A percentile compares a stretch with the other conserved stretches of the same genome.
Conservation (phyloP, 2,888 invertebrate species). For the Brenthis ino region DNA sequence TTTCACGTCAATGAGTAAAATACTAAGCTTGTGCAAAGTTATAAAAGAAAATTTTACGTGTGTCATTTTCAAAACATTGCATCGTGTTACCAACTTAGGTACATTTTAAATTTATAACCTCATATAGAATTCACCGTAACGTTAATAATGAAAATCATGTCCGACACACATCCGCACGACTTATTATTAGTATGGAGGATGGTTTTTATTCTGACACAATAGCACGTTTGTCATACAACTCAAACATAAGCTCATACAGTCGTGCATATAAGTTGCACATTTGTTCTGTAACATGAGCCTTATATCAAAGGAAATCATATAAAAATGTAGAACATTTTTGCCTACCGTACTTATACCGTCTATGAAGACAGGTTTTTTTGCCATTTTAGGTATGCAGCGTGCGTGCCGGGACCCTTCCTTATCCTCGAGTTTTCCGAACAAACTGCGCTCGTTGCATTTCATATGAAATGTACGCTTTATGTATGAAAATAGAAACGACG, state of each 20-base stretch:
- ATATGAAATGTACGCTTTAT: slow-evolving; percentile 45
- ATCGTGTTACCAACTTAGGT: no score
- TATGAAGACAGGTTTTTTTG: slow-evolving; percentile 57
- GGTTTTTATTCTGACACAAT: slow-evolving; percentile 32
- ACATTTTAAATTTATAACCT: background rate
- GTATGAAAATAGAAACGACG: slow-evolving; percentile 24
- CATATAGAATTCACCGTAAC: background rate
- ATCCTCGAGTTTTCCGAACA: slow-evolving; percentile 56
- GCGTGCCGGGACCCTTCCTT: slow-evolving; percentile 55
- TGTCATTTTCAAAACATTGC: no score
- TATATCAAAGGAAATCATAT: slow-evolving; percentile 26
- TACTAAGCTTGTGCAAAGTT: no score
- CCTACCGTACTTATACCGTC: slow-evolving; percentile 44
- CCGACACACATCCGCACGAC: slow-evolving; percentile 27
- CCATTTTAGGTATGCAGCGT: slow-evolving; percentile 63
- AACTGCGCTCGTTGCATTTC: slow-evolving; percentile 66
- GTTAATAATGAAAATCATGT: slow-evolving; percentile 32
- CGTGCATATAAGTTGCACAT: background rate
- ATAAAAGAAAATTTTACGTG: no score
- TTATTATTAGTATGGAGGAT: slow-evolving; percentile 33
- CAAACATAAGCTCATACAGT: slow-evolving; percentile 35
- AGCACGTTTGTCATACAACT: slow-evolving; percentile 36
- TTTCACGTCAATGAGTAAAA: no score
- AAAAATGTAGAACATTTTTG: slow-evolving; percentile 41
- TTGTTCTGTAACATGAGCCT: slow-evolving; percentile 24